Evolutionary conservation across 2,113 vertebrate genomes (phyloP).

Genomic region (Chionomys nivalis): DNA sequence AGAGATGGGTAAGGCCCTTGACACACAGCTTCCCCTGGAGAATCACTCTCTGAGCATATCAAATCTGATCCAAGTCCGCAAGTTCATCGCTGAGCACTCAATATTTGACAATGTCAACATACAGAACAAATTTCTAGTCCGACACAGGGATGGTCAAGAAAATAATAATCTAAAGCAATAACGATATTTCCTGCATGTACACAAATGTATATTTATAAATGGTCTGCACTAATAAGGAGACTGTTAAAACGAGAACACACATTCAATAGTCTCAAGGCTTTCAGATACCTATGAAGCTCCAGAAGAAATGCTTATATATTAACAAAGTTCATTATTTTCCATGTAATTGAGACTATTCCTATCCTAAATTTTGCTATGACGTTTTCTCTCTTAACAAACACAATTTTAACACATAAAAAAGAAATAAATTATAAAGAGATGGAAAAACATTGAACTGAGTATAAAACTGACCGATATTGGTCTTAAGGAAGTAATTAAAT

Average conservation of each 20-base stretch:
- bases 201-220: neutral
- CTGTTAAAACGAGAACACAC: neutral
- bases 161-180: slow-evolving; percentile 2
- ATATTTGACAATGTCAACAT: neutral
- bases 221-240: neutral
- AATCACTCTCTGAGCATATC: neutral
- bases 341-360: neutral
- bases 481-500: slow-evolving; percentile 29
- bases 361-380: neutral
- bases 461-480: neutral
- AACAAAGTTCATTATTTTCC: neutral
- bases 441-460: neutral
- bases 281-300: neutral
- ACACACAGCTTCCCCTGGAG: neutral
- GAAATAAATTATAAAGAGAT: slow-evolving; percentile 24
- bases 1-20: neutral
- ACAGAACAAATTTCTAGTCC: neutral
- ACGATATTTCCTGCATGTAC: neutral
- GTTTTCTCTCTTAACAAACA: neutral
- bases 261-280: neutral
- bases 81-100: neutral
- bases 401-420: neutral
- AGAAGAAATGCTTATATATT: neutral
- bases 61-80: neutral
- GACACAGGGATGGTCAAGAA: neutral